Evolutionary conservation across 2,888 invertebrate species (phyloP), one percentile per base, ranked within the genome.

Genomic region (Podotricha telesiphe): DNA sequence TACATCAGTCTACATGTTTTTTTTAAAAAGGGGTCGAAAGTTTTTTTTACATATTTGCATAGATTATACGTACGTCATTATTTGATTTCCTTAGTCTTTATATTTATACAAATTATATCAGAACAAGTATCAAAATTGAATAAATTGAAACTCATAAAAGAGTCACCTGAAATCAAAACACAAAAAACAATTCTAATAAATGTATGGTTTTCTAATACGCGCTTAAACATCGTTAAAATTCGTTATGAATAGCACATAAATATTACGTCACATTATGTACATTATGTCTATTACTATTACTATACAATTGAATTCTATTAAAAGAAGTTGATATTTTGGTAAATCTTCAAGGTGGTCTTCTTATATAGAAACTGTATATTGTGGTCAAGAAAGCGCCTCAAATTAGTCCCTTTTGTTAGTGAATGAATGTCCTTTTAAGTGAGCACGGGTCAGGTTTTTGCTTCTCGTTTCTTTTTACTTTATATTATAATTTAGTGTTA

Each of bases 291-390:
- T n/a, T n/a, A n/a, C 28, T 55, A n/a, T 66, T 40, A 37, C n/a
- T 56, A 61, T 59, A 65, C 51, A 68, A 68, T 56, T 42, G 51
- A 11, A 40, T 40, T 74, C 77, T 72, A 70, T 73, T 73, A 67
- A 75, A 68, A 64, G 83, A 78, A 50, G 75, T 56, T 71, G 69
- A 69, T 84, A 79, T 87, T 86, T 86, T 85, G 84, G 81, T 80
- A 68, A 71, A 71, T 73, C 80, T 81, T 74, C 80, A 76, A 82
- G 88, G 88, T 88, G 88, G 88, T 85, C 86, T 75, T 71, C 72
- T 50, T 34, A 59, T 64, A 62, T 68, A 72, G 74, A 73, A 71
- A 68, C 64, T 53, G 53, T 13, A 68, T 59, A 70, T 70, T 65
- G 68, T 65, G 70, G 70, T 48, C 65, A 68, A 59, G 40, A 59